Conservation (phyloP, 2,888 invertebrate species). For the Carpatolechia fugitivella region DNA sequence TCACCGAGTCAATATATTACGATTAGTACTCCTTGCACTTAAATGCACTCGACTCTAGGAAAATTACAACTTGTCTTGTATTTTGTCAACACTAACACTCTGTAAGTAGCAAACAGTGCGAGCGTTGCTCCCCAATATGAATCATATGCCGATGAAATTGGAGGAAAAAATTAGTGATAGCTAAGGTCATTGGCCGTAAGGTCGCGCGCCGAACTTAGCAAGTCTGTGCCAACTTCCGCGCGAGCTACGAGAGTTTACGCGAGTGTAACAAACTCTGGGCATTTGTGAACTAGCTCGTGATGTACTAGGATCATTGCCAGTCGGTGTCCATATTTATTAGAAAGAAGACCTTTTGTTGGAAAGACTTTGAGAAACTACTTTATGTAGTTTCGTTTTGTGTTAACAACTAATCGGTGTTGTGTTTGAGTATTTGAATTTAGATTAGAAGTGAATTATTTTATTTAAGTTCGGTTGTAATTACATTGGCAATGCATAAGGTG, state of each 20-base stretch:
- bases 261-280: slow-evolving; percentile 4
- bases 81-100: slow-evolving; percentile 9
- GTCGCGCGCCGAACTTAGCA: slow-evolving; percentile 14
- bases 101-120: not conserved
- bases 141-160: slow-evolving; percentile 10
- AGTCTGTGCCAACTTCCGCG: slow-evolving; percentile 7
- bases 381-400: not conserved
- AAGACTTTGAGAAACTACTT: not conserved
- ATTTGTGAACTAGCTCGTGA: slow-evolving; percentile 1
- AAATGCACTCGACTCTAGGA: not conserved
- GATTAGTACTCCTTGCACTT: not conserved
- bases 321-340: not conserved
- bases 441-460: not conserved
- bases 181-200: slow-evolving; percentile 15
- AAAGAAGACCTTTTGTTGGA: not conserved
- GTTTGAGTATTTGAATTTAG: not conserved
- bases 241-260: not conserved
- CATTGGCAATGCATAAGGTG: not conserved
- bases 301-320: not conserved
- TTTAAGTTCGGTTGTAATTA: not conserved
- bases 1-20: not conserved
- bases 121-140: slow-evolving; percentile 10
- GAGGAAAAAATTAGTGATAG: slow-evolving; percentile 15
- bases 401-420: not conserved
- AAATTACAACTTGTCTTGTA: slow-evolving; percentile 4